Evolutionary conservation across 2,113 vertebrate species (phyloP), one percentile per base, ranked within the genome.

Genomic region (Ptyas mucosa): DNA sequence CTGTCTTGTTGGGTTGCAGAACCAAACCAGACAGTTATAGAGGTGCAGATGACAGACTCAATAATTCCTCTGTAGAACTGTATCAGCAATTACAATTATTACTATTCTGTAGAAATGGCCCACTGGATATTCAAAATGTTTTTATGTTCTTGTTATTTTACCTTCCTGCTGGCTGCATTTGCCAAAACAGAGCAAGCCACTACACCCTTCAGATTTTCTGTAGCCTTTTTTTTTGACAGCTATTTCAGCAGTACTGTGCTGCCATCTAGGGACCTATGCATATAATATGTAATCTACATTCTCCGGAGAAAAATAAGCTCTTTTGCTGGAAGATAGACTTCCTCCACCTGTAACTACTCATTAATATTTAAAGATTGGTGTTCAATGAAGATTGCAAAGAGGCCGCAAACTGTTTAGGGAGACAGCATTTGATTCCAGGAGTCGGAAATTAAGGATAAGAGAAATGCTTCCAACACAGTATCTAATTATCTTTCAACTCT

Each of bases 251-350:
- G 93, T 89, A 85, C 87, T 81, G 26, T 91, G 3, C 92, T 81
- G 92, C 96, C 97, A 95, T 92, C 96, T 95, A 93, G 93, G 94
- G 97, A 92, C 10, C 18, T n/a, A 0, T 29, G 75, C 53, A 86
- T 18, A 87, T 8, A 15, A 39, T 51, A 11, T 20, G 23, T 85
- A 58, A 53, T 53, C 46, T 20, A 81, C 14, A 2, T 11, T 26
- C 52, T 29, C 53, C 43, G 18, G 54, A 52, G 55, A 55, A 49
- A 29, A 18, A 57, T 24, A 21, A 88, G 29, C 69, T 4, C 7
- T 46, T 64, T 51, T 61, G 85, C 64, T 90, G 10, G 15, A 92
- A 58, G 51, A 54, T 5, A 23, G 43, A 23, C 54, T 5, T 86
- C 29, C 24, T 61, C 43, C 89, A 90, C 14, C 15, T 61, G 53